Evolutionary conservation across 1,140 invertebrate genomes (phyloP), one percentile per base, ranked within the genome.

Genomic region (Eulimnadia texana): DNA sequence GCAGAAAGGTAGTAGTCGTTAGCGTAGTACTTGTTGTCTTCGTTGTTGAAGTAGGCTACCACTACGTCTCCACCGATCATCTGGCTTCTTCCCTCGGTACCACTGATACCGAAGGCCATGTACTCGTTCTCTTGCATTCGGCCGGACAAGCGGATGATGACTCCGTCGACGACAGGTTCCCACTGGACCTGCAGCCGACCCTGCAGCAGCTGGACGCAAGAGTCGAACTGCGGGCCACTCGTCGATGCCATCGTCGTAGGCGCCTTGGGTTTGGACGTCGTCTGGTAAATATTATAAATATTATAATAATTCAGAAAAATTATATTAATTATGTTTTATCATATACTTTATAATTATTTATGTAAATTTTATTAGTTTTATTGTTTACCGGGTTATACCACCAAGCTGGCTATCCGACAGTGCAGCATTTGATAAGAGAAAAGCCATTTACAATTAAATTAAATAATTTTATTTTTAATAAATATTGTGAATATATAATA

Each of bases 1-100:
- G 85, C 84, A 0, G 85, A 86, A 70, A 93, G 84, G 65, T 84
- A 88, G 71, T 93, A 93, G 73, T 93, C 90, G 9, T 84, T 81
- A 2, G 85, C 88, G 27, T 82, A 78, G 62, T 88, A 90, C 28
- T 76, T 80, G 22, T 77, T 79, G 68, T 90, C 81, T 42, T 72
- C 69, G 20, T 52, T 53, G 60, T 67, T 65, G 73, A 86, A 89
- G 63, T 84, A 92, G 2, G 85, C 83, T 0, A 94, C 85, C 0
- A 86, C 85, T 0, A 93, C 84, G 69, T 93, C 90, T 0, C 84
- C 83, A 6, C 86, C 87, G 22, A 89, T 69, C 81, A 80, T 80
- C 52, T 72, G 68, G 22, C 74, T 67, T 52, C 71, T 73, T 24
- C 82, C 84, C 63, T 85, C 79, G 28, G 78, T 79, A 0, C 88